These are phyloP conservation scores for Gambelia wislizenii DNA, from an alignment of 2,797 vertebrate species.

Conservation along the genomic window DNA sequence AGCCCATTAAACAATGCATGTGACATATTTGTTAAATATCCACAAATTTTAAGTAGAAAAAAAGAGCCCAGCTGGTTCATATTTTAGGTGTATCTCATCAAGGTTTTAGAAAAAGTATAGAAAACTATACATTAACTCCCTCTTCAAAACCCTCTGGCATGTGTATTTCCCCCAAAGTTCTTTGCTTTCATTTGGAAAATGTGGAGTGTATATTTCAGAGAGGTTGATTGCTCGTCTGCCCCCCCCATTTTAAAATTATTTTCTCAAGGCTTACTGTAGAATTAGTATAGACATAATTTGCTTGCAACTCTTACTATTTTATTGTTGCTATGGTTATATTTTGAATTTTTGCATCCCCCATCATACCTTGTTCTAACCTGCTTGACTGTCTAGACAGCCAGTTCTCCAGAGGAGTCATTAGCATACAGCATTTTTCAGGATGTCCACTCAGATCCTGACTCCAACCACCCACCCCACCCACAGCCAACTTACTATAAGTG, in stretches of 20 bases:
- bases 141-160: background rate
- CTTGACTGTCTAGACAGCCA: slow-evolving; percentile 61
- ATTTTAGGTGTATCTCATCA: background rate
- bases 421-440: slow-evolving; percentile 31
- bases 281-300: slow-evolving; percentile 49
- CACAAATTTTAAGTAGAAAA: slow-evolving; percentile 15
- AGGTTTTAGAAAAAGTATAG: background rate
- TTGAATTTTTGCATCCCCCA: slow-evolving; percentile 61
- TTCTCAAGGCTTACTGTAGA: slow-evolving; percentile 45
- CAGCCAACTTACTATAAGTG: slow-evolving; percentile 50
- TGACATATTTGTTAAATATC: slow-evolving; percentile 17
- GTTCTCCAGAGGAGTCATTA: slow-evolving; percentile 54
- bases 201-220: background rate
- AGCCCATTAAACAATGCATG: background rate
- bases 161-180: background rate
- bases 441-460: slow-evolving; percentile 54
- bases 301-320: slow-evolving; percentile 61
- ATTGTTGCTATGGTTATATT: slow-evolving; percentile 70
- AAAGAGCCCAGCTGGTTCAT: background rate
- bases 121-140: no score
- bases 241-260: background rate
- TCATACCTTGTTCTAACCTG: slow-evolving; percentile 69
- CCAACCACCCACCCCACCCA: background rate
- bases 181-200: background rate
- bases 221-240: background rate